These are phyloP conservation scores for Ophiodon elongatus DNA, from an alignment of 2,113 vertebrate genomes.

Conservation along the genomic window DNA sequence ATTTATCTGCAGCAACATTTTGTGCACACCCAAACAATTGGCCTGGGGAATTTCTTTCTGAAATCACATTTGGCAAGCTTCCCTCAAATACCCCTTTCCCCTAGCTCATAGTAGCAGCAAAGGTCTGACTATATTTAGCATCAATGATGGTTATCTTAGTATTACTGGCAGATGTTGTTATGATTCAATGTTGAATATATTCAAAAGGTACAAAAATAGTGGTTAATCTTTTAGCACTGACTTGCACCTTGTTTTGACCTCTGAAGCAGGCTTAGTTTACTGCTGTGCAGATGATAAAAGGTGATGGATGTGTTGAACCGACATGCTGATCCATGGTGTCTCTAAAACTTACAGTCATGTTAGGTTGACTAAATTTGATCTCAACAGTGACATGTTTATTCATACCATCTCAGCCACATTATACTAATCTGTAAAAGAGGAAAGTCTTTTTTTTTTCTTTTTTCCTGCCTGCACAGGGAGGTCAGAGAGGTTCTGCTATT, in stretches of 20 bases:
- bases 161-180: slow-evolving; percentile 56
- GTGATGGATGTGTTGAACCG: slow-evolving; percentile 35
- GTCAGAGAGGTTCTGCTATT: slow-evolving; percentile 2
- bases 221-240: slow-evolving; percentile 40
- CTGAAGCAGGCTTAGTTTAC: slow-evolving; percentile 15
- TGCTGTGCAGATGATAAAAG: slow-evolving; percentile 38
- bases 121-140: slow-evolving; percentile 65
- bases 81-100: slow-evolving; percentile 63
- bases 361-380: slow-evolving; percentile 3
- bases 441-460: background rate
- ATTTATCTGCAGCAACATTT: slow-evolving; percentile 54
- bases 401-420: background rate
- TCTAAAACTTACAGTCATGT: slow-evolving; percentile 11
- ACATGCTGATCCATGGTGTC: slow-evolving; percentile 6
- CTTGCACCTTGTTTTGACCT: slow-evolving; percentile 46
- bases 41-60: slow-evolving; percentile 60
- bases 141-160: slow-evolving; percentile 59
- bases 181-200: slow-evolving; percentile 55
- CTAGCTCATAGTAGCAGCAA: slow-evolving; percentile 48
- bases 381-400: slow-evolving; percentile 15
- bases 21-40: slow-evolving; percentile 56
- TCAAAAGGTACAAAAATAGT: slow-evolving; percentile 46
- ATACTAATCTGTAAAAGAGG: background rate
- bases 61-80: slow-evolving; percentile 67
- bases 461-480: background rate